phyloP scores from a whole-genome alignment of 2,113 vertebrate species.

The Columbina picui region DNA sequence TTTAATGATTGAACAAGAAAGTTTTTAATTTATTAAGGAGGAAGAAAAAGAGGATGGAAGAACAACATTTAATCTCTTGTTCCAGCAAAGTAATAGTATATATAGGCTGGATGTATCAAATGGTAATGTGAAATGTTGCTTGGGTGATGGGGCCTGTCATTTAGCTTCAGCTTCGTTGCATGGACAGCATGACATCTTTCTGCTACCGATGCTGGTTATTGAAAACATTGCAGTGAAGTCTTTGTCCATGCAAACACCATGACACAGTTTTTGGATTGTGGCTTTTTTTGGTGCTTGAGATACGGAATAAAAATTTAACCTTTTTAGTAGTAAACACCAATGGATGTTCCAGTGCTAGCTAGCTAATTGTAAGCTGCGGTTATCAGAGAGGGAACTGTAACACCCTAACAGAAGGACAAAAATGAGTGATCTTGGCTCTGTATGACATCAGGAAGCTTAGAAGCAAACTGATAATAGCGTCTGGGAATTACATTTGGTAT shows the following conservation, averaged over 20 bases:
- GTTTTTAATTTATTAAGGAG: neutral
- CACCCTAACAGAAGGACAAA: neutral
- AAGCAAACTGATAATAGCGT: constrained; percentile 35
- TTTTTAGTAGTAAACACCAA: neutral
- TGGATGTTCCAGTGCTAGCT: neutral
- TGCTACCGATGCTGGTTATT: neutral
- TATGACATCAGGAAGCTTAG: neutral
- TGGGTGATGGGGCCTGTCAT: neutral
- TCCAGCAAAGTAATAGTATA: neutral
- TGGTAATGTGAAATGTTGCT: neutral
- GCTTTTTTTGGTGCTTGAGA: neutral
- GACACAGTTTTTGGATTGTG: neutral
- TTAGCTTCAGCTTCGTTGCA: neutral
- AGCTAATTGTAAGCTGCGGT: neutral
- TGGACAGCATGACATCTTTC: neutral
- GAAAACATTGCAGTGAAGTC: neutral
- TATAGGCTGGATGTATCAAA: neutral
- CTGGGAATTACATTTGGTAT: constrained; percentile 32
- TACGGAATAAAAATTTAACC: neutral
- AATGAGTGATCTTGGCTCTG: neutral
- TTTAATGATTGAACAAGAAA: neutral
- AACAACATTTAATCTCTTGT: neutral
- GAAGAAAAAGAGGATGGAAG: neutral
- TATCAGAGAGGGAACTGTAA: neutral
- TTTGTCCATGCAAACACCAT: neutral